Percentiles rank a stretch among this genome's conserved stretches.
Conservation (phyloP, 2,113 vertebrate species). For the Canis aureus region DNA sequence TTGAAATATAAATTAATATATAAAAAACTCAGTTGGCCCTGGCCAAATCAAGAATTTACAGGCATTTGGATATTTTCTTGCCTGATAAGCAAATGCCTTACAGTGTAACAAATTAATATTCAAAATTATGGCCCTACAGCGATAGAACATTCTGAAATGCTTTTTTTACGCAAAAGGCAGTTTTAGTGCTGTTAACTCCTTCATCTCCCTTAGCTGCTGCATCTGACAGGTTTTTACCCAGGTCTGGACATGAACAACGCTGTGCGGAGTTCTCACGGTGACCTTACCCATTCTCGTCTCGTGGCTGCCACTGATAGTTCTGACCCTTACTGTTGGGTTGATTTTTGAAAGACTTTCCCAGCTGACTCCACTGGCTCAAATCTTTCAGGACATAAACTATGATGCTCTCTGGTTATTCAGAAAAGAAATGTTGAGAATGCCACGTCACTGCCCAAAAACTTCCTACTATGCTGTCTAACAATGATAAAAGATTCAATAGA, state of each 20-base stretch:
- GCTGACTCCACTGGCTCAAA: not conserved
- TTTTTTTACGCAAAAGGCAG: not conserved
- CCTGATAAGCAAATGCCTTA: slow-evolving; percentile 9
- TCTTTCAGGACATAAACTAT: not conserved
- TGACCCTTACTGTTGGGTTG: not conserved
- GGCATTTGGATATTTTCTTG: slow-evolving; percentile 9
- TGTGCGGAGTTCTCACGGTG: not conserved
- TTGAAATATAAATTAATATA: not conserved
- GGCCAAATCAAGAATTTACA: slow-evolving; percentile 13
- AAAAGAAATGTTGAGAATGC: not conserved
- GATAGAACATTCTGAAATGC: not conserved
- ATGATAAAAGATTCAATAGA: not conserved
- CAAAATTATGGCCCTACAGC: not conserved
- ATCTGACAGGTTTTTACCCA: not conserved
- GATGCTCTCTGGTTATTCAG: not conserved
- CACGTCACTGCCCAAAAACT: not conserved
- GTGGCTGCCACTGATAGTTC: not conserved
- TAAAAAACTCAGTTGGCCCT: not conserved
- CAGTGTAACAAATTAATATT: slow-evolving; percentile 47
- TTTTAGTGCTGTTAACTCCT: not conserved
- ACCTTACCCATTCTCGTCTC: not conserved
- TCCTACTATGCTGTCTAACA: not conserved
- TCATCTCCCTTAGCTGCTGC: not conserved
- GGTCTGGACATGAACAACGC: not conserved
- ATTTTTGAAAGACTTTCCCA: not conserved